phyloP scores from a whole-genome alignment of 2,113 vertebrate genomes.

The Scytalopus superciliaris region DNA sequence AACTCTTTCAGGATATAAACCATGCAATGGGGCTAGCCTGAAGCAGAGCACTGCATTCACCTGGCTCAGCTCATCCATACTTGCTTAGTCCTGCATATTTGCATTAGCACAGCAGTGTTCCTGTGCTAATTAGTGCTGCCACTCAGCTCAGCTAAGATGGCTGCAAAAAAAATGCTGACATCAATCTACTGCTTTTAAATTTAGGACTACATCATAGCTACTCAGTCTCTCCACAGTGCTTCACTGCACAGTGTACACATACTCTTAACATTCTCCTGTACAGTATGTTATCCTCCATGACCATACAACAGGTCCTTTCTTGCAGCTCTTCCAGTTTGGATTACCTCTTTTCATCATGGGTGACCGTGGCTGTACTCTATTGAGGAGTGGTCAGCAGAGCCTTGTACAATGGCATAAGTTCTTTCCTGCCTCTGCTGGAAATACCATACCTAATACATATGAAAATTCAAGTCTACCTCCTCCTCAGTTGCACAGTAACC shows the following conservation, averaged over 20 bases:
- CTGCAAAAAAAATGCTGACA: not conserved
- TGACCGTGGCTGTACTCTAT: fast-evolving
- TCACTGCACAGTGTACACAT: not conserved
- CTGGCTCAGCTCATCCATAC: not conserved
- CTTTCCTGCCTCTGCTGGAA: not conserved
- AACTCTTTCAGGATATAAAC: not conserved
- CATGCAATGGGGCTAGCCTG: not conserved
- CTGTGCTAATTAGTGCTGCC: not conserved
- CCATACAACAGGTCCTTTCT: not conserved
- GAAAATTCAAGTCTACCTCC: not conserved
- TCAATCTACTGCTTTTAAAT: not conserved
- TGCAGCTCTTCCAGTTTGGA: not conserved
- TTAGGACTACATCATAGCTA: not conserved
- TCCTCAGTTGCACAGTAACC: not conserved
- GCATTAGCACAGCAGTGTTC: not conserved
- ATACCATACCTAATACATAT: fast-evolving
- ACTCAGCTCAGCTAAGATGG: not conserved
- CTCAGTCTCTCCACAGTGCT: not conserved
- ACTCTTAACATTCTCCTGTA: not conserved
- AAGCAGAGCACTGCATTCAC: not conserved
- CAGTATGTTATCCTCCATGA: not conserved
- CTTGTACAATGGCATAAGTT: not conserved
- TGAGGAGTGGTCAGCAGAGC: not conserved
- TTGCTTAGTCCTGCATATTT: not conserved
- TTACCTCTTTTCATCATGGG: not conserved